A percentile compares a stretch with the other conserved stretches of the same genome.
phyloP scores from a whole-genome alignment of 2,888 invertebrate genomes.

The Tuberolachnus salignus region DNA sequence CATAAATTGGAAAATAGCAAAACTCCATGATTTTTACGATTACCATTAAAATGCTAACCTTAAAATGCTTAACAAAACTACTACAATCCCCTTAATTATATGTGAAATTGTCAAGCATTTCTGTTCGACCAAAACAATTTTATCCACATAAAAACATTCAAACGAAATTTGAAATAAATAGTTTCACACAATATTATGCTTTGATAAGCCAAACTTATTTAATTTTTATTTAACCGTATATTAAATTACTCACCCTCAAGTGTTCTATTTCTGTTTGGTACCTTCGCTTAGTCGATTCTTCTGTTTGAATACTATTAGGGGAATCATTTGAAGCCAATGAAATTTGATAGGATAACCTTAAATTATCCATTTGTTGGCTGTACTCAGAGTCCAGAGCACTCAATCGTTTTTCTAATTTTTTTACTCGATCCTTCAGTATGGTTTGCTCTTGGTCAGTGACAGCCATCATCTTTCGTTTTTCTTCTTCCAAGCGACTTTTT shows the following conservation, averaged over 20 bases:
- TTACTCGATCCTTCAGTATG: constrained; percentile 71
- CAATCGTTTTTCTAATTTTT: constrained; percentile 74
- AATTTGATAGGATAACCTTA: constrained; percentile 77
- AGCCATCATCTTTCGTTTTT: constrained; percentile 33
- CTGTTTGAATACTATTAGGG: constrained; percentile 61
- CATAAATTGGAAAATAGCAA: too few species aligned
- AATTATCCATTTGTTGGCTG: constrained; percentile 79
- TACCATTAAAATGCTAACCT: too few species aligned
- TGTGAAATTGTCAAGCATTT: too few species aligned
- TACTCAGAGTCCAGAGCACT: constrained; percentile 82
- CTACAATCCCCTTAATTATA: too few species aligned
- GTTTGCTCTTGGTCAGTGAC: constrained; percentile 62
- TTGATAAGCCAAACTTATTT: not conserved
- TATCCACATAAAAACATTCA: not conserved
- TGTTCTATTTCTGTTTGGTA: constrained; percentile 89
- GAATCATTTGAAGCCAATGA: constrained; percentile 53
- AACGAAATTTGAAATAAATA: too few species aligned
- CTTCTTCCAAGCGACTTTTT: constrained; percentile 32
- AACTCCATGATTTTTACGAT: too few species aligned
- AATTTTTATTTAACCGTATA: not conserved
- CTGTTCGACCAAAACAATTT: too few species aligned
- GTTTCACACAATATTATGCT: not conserved
- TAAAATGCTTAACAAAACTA: too few species aligned
- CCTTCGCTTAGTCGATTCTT: constrained; percentile 71
- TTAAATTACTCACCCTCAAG: constrained; percentile 67